Base-by-base conservation (phyloP, 2,797 vertebrate genomes). In the Falco concolor region DNA sequence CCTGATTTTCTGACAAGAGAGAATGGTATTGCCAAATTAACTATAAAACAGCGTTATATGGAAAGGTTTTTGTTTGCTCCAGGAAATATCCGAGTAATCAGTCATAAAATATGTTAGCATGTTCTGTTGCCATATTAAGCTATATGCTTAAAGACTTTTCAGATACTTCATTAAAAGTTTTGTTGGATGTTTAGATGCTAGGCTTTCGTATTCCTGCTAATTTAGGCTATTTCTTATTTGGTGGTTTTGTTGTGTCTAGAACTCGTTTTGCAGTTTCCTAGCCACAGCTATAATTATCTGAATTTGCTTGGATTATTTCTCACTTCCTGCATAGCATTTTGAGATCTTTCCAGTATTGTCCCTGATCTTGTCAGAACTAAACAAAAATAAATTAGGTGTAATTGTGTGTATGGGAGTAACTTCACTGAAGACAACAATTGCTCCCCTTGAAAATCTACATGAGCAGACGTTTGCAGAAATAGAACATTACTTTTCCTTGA, bases 261-360 rank as follows among this genome's bases (percentile, higher is more conserved):
- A 88, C 72, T 65, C 67, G 5, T 59, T 65, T 88, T 76, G 25
- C 47, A 49, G 56, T 88, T 90, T 94, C 47, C 77, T 84, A 75
- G 79, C 49, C 74, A 59, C 5, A 12, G 32, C 36, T 95, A 79
- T 91, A 93, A 95, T 93, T 94, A 88, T 70, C 80, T 94, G 70
- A 76, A 61, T 87, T 93, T 67, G 25, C 76, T 74, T 90, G 54
- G 73, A 76, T 76, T 91, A 70, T 75, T 96, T 93, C 70, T 95
- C 47, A 67, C 80, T 95, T 94, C 85, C 85, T 95, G 70, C 11
- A 1, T 49, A 84, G 63, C 64, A 86, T 45, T 88, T 77, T 79
- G 53, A 86, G 74, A 56, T 91, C 70, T 76, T 96, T 93, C 73
- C 73, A 84, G 36, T 76, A 61, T 93, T 85, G 68, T 89, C 57